Evolutionary conservation across 64 coral and sea anemone genomes (phyloP).

Genomic region (Dendronephthya gigantea): DNA sequence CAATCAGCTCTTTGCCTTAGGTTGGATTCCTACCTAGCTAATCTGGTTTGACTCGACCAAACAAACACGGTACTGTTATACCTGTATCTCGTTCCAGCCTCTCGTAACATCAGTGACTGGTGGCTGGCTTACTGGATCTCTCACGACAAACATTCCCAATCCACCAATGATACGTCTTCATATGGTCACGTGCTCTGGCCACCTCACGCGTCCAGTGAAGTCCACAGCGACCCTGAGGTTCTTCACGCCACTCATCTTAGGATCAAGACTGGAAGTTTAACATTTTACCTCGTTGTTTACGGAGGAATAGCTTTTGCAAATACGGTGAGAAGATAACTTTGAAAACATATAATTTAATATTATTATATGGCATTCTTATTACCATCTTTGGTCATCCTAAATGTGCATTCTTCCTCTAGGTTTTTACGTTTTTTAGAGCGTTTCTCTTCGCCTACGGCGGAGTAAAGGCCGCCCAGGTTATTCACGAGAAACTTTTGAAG

Average conservation of each 20-base stretch:
- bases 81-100: conserved; percentile 30
- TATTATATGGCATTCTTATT: too few species aligned
- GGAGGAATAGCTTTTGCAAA: conserved; percentile 75
- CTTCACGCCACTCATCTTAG: neutral
- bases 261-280: conserved; percentile 66
- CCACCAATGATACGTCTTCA: neutral
- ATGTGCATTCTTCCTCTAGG: conserved; percentile 19
- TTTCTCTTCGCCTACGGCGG: conserved; percentile 94
- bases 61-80: neutral
- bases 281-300: conserved; percentile 84
- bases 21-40: neutral
- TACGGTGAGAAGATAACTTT: conserved; percentile 35
- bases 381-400: neutral
- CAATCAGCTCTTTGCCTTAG: neutral
- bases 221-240: neutral
- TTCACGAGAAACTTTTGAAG: conserved; percentile 55
- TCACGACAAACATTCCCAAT: conserved; percentile 20
- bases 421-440: conserved; percentile 87
- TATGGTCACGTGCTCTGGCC: neutral
- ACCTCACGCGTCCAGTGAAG: neutral
- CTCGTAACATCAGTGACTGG: conserved; percentile 91
- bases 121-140: conserved; percentile 99
- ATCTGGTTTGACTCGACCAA: too few species aligned
- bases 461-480: conserved; percentile 60
- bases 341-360: neutral